A percentile compares a stretch with the other conserved stretches of the same genome.
Conservation (phyloP, 2,113 vertebrate genomes). For the Plecotus auritus region DNA sequence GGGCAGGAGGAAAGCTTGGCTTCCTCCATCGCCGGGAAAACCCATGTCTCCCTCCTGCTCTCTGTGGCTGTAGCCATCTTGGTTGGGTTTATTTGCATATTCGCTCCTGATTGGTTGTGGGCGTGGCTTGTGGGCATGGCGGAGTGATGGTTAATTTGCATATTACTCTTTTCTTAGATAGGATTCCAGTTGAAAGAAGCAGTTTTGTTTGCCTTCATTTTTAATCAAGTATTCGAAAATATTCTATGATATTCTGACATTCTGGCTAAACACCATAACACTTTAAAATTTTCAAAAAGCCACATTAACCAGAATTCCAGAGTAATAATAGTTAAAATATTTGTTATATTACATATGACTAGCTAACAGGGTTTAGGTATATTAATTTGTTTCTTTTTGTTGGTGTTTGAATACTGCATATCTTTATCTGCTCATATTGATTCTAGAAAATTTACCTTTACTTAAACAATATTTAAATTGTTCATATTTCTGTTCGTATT, state of each 20-base stretch:
- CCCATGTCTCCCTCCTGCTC: no score
- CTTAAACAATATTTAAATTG: slow-evolving; percentile 44
- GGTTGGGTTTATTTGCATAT: no score
- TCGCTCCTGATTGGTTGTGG: no score
- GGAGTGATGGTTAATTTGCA: no score
- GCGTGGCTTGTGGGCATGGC: no score
- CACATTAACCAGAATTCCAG: not conserved
- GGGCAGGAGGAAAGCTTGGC: no score
- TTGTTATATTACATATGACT: not conserved
- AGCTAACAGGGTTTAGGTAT: not conserved
- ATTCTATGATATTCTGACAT: not conserved
- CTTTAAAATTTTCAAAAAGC: not conserved
- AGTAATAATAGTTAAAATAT: not conserved
- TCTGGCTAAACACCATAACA: not conserved
- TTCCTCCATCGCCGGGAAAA: no score
- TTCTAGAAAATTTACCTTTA: slow-evolving; percentile 24
- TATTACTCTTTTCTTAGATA: no score
- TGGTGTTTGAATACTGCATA: not conserved
- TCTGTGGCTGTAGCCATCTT: no score
- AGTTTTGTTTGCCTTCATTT: not conserved
- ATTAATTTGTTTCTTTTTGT: not conserved
- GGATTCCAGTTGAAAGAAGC: not conserved
- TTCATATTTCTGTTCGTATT: slow-evolving; percentile 4
- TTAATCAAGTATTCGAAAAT: not conserved
- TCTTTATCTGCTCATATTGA: slow-evolving; percentile 14